Base-by-base conservation (phyloP, 2,888 invertebrate genomes). In the Nasonia oneida region DNA sequence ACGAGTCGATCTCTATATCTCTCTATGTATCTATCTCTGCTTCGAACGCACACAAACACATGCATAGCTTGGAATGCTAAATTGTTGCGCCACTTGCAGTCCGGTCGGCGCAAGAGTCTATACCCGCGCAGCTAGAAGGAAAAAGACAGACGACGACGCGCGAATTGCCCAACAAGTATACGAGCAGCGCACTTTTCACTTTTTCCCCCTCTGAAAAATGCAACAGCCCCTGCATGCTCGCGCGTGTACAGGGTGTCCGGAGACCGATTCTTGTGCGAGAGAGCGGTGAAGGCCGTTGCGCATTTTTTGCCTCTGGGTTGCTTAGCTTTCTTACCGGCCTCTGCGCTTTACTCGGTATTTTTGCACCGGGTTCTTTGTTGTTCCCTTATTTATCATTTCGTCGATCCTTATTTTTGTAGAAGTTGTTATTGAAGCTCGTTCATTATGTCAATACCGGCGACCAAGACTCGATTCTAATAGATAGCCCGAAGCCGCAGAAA, bases 41-140 rank as follows among this genome's bases (percentile, higher is more conserved):
- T 23, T n/a, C 64, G 6, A n/a, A 67, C 29, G 14, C 67, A 33
- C 29, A 67, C 67, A 29, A 29, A 29, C 67, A 33, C 33, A 15
- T 14, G 33, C 15, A 33, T 67, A 67, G 3, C 67, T 90, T 87
- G 92, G 92, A 92, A 93, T 93, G 91, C 91, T 92, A 91, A 93
- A 93, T 92, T 91, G 88, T 93, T 93, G 92, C 93, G 90, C 90
- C 92, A 93, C 86, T 86, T 80, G 73, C 64, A n/a, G 33, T 37
- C 70, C n/a, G 79, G 80, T 76, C 74, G 50, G 42, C 14, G 78
- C 77, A 50, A 75, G 75, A 14, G 70, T 3, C 71, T 42, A 67
- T 42, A 42, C 71, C 75, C 53, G 14, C n/a, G 12, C 82, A 81
- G 75, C 81, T 76, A 53, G 53, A 75, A 15, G 10, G 57, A 64